phyloP scores from a whole-genome alignment of 2,888 invertebrate genomes.

The Acleris emargana region DNA sequence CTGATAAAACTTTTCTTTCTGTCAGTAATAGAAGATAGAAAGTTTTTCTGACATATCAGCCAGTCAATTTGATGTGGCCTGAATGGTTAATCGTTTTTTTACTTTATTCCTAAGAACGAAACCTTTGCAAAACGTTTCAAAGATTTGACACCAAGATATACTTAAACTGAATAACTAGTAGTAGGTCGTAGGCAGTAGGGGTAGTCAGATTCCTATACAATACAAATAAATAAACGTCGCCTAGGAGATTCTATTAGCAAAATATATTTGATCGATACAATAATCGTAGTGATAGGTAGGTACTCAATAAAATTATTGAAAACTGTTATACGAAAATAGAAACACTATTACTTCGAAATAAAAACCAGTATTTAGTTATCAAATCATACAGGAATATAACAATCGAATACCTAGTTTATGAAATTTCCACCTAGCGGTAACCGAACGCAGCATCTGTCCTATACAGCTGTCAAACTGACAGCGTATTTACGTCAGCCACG shows the following conservation, averaged over 20 bases:
- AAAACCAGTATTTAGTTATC: too few species aligned
- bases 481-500: slow-evolving; percentile 83
- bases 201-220: not conserved
- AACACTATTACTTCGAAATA: too few species aligned
- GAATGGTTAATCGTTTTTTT: not conserved
- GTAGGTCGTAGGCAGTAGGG: not conserved
- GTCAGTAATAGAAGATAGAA: not conserved
- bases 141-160: not conserved
- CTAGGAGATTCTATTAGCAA: slow-evolving; percentile 26
- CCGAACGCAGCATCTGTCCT: slow-evolving; percentile 24
- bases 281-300: too few species aligned
- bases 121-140: too few species aligned
- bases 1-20: not conserved
- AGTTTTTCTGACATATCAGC: not conserved
- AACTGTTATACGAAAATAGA: too few species aligned
- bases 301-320: too few species aligned
- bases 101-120: not conserved
- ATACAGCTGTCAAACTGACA: slow-evolving; percentile 53
- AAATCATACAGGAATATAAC: too few species aligned
- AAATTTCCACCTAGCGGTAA: not conserved
- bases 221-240: slow-evolving; percentile 13
- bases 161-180: not conserved
- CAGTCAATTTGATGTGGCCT: not conserved
- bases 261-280: not conserved
- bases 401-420: not conserved